phyloP scores from a whole-genome alignment of 1,140 invertebrate species.

The Danaus melanippus region DNA sequence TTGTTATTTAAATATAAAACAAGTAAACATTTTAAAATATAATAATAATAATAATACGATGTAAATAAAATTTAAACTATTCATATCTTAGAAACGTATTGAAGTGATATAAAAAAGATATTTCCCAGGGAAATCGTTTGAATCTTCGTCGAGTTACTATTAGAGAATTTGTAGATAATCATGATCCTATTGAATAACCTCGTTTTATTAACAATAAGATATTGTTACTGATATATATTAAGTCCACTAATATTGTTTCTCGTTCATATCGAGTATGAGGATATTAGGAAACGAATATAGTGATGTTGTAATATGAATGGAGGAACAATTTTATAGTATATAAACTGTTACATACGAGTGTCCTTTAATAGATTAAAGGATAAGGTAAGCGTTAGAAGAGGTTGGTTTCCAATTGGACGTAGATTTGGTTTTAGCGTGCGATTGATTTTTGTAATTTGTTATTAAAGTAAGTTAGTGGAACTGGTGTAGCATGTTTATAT shows the following conservation, averaged over 20 bases:
- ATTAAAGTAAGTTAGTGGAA: slow-evolving; percentile 20
- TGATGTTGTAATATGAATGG: slow-evolving; percentile 9
- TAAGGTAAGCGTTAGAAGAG: no score
- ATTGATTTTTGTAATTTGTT: slow-evolving; percentile 9
- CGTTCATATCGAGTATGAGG: no score
- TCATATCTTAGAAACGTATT: slow-evolving; percentile 68
- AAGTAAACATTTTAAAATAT: slow-evolving; percentile 34
- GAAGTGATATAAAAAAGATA: slow-evolving; percentile 59
- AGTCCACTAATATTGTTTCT: no score
- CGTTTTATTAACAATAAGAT: slow-evolving; percentile 17
- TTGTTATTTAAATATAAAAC: slow-evolving; percentile 17
- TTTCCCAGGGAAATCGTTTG: slow-evolving; percentile 68
- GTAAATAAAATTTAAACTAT: slow-evolving; percentile 63
- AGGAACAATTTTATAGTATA: slow-evolving; percentile 17
- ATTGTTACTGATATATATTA: slow-evolving; percentile 8
- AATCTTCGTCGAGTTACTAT: slow-evolving; percentile 65
- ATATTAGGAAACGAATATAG: not conserved
- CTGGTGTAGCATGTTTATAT: slow-evolving; percentile 53
- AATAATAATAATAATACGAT: slow-evolving; percentile 26
- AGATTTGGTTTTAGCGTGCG: no score
- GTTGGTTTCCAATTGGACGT: no score
- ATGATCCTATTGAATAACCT: slow-evolving; percentile 32
- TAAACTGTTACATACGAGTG: slow-evolving; percentile 16
- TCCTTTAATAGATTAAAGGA: no score
- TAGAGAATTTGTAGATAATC: slow-evolving; percentile 49